Evolutionary conservation across 2,888 invertebrate genomes (phyloP), one percentile per base, ranked within the genome.

Genomic region (Metalampra italica): DNA sequence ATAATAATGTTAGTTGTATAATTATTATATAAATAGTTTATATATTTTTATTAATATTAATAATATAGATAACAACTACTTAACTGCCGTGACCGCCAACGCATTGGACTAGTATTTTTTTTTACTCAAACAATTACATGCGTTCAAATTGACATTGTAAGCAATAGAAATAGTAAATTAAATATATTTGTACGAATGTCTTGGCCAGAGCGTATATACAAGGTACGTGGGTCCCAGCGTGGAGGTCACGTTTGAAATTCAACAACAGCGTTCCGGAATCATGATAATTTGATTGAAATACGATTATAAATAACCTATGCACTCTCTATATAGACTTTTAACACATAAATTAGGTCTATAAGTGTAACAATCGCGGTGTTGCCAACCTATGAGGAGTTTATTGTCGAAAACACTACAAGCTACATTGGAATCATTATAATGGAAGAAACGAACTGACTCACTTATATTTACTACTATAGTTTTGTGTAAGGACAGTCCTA

Each of bases 11-110:
- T 68, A 66, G 70, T 74, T 71, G 64, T 66, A 65, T n/a, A n/a
- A n/a, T n/a, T n/a, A n/a, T n/a, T 77, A 63, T 60, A 63, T 60
- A 56, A 79, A 78, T 81, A 78, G 79, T 78, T 77, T 66, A 70
- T 74, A 75, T 73, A 73, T 73, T 57, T 55, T 56, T 58, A 42
- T 46, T 44, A 46, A 36, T 46, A 43, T 41, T 52, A 45, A 51
- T 45, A 45, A 47, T 55, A 56, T 53, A 52, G 57, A 52, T 55
- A 59, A 55, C 53, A 59, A 54, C 57, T 57, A 56, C 52, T 52
- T 52, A 53, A 54, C 43, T 29, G 51, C 11, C 54, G 50, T 49
- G 40, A 37, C 37, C 7, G 42, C 3, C 29, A 36, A 42, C 40
- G 30, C 41, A n/a, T 29, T n/a, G 42, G 12, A 29, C 30, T 2